Evolutionary conservation across 2,888 invertebrate genomes (phyloP), one percentile per base, ranked within the genome.

Genomic region (Phorcus lineatus): DNA sequence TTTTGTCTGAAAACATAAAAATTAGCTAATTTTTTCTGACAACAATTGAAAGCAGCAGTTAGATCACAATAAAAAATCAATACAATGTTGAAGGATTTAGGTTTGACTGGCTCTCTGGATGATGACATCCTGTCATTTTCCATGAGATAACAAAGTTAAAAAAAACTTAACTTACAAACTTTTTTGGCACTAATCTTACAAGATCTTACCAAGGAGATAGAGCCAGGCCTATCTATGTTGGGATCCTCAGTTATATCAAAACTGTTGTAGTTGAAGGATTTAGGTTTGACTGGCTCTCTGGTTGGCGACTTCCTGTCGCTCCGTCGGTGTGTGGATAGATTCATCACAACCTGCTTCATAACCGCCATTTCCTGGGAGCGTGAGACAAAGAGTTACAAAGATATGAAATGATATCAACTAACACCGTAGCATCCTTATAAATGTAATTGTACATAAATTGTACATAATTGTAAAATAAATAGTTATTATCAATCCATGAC

Each of bases 301-400:
- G 81, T 57, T n/a, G 84, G 82, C 80, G 28, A 53, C 76, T 85
- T 88, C 79, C 81, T 85, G 7, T 79, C 84, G 53, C 87, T 85
- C 70, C 86, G 82, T n/a, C 82, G 86, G 75, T 86, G 84, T 36
- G 88, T 87, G 17, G 90, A 90, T 78, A 92, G 81, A 77, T 88
- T 91, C 78, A 91, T 78, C 40, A 92, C 89, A 7, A 91, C 91
- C 75, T 92, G 91, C 78, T 92, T 92, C 91, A 92, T 92, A 7
- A 91, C 88, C 6, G 91, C 87, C 91, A 92, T 91, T 81, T 92
- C 92, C 91, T 92, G 86, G 19, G 83, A 77, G 76, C 28, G 78
- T 78, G 67, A 19, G 13, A 47, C 13, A 47, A 11, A 11, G 13
- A 13, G 6, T 11, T 11, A 11, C 47, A 11, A 47, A 47, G 47